Base-by-base conservation (phyloP, 64 coral and sea anemone species). In the Montipora efflorescens region DNA sequence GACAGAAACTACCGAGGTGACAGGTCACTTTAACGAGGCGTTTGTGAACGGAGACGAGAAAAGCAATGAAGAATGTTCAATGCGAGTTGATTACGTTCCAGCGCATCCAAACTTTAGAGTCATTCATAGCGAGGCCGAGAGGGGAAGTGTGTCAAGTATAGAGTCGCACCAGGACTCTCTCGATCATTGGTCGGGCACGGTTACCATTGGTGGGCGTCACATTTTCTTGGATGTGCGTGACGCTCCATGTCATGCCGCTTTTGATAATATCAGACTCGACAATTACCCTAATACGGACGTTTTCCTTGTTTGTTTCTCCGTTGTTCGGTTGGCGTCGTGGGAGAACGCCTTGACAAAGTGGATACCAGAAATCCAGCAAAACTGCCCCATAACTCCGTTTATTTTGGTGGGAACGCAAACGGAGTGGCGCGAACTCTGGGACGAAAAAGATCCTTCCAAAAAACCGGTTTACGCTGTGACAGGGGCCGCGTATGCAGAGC, bases 291-390 rank as follows among this genome's bases (percentile, higher is more conserved):
- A 94, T 16, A 93, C 95, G 45, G 95, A 97, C 22, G 81, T 97
- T 43, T 97, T 97, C 78, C 83, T 97, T 22, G 93, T 97, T 57
- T 97, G 95, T 87, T 97, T 97, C 36, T 97, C 95, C 71, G 95
- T 97, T 51, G 92, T 74, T 25, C 78, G 80, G 9, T 71, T 77
- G 15, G 66, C 43, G 3, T 97, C 95, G 15, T 81, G 94, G 19
- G 79, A 59, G 19, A 84, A 94, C 66, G 95, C 81, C 44, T 18
- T 91, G 36, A 87, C 59, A 6, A 98, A 91, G 46, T 98, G 96
- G 96, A 90, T 98, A 23, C 96, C 96, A 2, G 96, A 98, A 83
- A 78, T 98, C 48, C 92, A 88, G 7, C 19, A 84, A 70, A 36
- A 80, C 61, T 74, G 93, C 49, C 93, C 96, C 25, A 90, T 98